Evolutionary conservation across 2,113 vertebrate genomes (phyloP), one percentile per base, ranked within the genome.

Genomic region (Lophochroa leadbeateri): DNA sequence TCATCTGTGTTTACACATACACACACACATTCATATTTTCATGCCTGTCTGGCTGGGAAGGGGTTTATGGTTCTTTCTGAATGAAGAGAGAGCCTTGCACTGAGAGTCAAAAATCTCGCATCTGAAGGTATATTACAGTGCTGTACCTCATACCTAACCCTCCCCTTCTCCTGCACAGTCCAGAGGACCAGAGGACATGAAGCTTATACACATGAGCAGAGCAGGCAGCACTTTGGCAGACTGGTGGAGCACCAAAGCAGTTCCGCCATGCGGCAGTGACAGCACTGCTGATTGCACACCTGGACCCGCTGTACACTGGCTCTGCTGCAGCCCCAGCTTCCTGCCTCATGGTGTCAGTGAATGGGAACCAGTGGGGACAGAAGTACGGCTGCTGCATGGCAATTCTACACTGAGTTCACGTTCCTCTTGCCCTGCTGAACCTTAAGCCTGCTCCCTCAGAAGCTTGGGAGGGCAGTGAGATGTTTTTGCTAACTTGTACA

Each of bases 201-300:
- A 52, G 41, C 8, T 52, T 2, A 2, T 2, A 5, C 0, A 0
- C 4, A 2, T 1, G 10, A 69, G 29, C 33, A 20, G 35, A 13
- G 43, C 28, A 8, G 31, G 28, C 35, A 43, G 28, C 1, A 55
- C 74, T 47, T 33, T 4, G 41, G 33, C 28, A 24, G 31, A 20
- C 16, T 24, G 27, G 2, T 60, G 70, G 35, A 71, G 33, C 47
- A 71, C 15, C 31, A 46, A 39, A 58, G 27, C 8, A 4, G 11
- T 17, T 64, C n/a, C 20, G 9, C n/a, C 52, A 9, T 0, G 0
- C 8, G 23, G 11, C 74, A 47, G 5, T 3, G 35, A 12, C 17
- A 39, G 60, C 23, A 10, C 24, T 16, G 41, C 21, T 72, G 64
- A 25, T n/a, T 35, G 25, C 81, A 46, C 1, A 10, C 4, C 39